Evolutionary conservation across 2,888 invertebrate species (phyloP).

Genomic region (Melanostoma scalare): DNA sequence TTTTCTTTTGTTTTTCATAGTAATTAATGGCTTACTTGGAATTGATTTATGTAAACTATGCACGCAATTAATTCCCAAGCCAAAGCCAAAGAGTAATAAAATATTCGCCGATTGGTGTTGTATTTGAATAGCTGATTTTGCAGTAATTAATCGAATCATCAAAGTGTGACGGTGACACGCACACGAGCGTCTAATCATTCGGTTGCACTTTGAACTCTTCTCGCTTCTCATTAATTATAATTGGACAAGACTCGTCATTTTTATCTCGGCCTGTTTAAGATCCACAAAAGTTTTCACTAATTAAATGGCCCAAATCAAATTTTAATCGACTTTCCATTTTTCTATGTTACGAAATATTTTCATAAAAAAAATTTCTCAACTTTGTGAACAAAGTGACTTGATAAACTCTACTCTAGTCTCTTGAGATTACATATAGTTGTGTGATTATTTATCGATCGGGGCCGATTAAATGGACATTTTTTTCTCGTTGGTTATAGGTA

Average conservation of each 20-base stretch:
- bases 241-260: neutral
- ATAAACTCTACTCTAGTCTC: slow-evolving; percentile 1
- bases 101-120: slow-evolving; percentile 10
- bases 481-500: neutral
- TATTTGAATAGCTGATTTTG: slow-evolving; percentile 22
- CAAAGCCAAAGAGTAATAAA: slow-evolving; percentile 7
- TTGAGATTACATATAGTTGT: neutral
- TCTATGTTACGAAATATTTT: neutral
- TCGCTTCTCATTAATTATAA: neutral
- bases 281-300: too few relatives aligned
- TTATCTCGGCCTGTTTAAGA: neutral
- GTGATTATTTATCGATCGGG: slow-evolving; percentile 30
- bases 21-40: slow-evolving; percentile 39
- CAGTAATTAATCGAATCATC: neutral
- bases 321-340: neutral
- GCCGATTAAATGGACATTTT: slow-evolving; percentile 22
- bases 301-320: too few relatives aligned
- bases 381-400: neutral
- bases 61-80: slow-evolving; percentile 15
- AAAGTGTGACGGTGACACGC: slow-evolving; percentile 3
- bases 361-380: neutral
- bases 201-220: neutral
- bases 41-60: slow-evolving; percentile 38
- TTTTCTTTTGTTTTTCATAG: slow-evolving; percentile 29
- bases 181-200: neutral